Conservation (phyloP, 2,888 invertebrate genomes). For the Oscheius sp. region DNA sequence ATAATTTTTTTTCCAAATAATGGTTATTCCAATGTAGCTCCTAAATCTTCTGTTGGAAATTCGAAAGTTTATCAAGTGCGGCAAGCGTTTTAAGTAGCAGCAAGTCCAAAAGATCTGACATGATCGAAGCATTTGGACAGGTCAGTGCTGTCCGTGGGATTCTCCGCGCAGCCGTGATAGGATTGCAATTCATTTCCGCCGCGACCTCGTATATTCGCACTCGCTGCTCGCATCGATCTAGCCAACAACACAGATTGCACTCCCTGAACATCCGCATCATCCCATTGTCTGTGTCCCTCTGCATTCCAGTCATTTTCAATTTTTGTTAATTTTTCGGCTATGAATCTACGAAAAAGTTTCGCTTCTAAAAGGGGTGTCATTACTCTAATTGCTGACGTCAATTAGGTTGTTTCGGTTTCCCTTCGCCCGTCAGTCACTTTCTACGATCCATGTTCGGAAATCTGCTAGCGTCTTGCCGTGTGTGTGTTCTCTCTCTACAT, state of each 20-base stretch:
- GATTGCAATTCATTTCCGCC: constrained; percentile 37
- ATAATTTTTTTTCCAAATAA: no score
- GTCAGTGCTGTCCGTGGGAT: neutral
- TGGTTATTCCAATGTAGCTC: no score
- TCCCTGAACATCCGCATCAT: constrained; percentile 38
- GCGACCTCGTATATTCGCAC: constrained; percentile 38
- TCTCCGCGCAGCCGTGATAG: constrained; percentile 33
- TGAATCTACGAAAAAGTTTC: neutral
- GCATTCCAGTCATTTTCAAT: neutral
- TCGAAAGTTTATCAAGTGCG: no score
- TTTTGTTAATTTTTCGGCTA: neutral
- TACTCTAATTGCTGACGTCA: neutral
- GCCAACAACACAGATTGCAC: constrained; percentile 38
- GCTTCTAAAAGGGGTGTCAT: neutral
- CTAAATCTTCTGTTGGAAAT: no score
- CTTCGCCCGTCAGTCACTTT: neutral
- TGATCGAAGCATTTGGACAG: neutral
- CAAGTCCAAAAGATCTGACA: no score
- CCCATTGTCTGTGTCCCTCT: constrained; percentile 7
- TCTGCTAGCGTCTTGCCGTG: constrained; percentile 9
- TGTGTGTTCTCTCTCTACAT: constrained; percentile 16
- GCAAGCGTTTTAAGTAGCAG: no score
- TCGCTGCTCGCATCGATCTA: constrained; percentile 28
- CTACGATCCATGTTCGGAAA: constrained; percentile 13
- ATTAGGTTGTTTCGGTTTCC: neutral